Evolutionary conservation across 2,888 invertebrate species (phyloP).

Genomic region (Plutella xylostella): DNA sequence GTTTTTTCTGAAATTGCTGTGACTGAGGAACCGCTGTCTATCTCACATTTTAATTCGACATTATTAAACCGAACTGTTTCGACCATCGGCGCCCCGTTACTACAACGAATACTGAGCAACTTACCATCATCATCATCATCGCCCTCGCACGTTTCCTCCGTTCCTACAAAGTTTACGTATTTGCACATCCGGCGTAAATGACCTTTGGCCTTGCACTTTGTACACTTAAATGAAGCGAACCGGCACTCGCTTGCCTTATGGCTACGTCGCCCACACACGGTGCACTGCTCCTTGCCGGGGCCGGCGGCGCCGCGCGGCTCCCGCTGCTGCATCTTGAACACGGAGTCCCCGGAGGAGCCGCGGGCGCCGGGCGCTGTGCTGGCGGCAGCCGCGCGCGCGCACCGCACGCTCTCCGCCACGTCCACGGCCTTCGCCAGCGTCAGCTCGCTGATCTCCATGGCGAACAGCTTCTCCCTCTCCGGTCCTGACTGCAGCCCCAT

Average conservation of each 20-base stretch:
- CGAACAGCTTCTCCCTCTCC: slow-evolving; percentile 16
- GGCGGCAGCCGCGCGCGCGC: neutral
- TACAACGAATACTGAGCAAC: slow-evolving; percentile 15
- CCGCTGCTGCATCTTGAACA: slow-evolving; percentile 7
- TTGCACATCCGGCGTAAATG: slow-evolving; percentile 19
- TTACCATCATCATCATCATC: slow-evolving; percentile 19
- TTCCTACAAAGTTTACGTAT: slow-evolving; percentile 9
- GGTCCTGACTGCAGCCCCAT: slow-evolving; percentile 8
- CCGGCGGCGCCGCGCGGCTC: neutral
- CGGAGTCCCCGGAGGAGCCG: slow-evolving; percentile 9
- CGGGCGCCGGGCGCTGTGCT: slow-evolving; percentile 13
- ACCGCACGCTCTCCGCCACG: neutral
- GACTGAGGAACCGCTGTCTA: slow-evolving; percentile 7
- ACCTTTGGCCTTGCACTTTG: slow-evolving; percentile 18
- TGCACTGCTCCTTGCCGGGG: slow-evolving; percentile 14
- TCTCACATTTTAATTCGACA: slow-evolving; percentile 3
- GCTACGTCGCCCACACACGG: slow-evolving; percentile 19
- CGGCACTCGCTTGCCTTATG: slow-evolving; percentile 19
- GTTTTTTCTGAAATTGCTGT: slow-evolving; percentile 1
- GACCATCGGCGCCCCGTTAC: slow-evolving; percentile 16
- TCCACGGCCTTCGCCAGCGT: neutral
- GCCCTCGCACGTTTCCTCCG: slow-evolving; percentile 8
- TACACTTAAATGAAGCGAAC: slow-evolving; percentile 17
- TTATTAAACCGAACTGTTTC: slow-evolving; percentile 12
- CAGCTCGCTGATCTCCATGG: slow-evolving; percentile 17